Evolutionary conservation across 2,113 vertebrate species (phyloP).

Genomic region (Plecotus auritus): DNA sequence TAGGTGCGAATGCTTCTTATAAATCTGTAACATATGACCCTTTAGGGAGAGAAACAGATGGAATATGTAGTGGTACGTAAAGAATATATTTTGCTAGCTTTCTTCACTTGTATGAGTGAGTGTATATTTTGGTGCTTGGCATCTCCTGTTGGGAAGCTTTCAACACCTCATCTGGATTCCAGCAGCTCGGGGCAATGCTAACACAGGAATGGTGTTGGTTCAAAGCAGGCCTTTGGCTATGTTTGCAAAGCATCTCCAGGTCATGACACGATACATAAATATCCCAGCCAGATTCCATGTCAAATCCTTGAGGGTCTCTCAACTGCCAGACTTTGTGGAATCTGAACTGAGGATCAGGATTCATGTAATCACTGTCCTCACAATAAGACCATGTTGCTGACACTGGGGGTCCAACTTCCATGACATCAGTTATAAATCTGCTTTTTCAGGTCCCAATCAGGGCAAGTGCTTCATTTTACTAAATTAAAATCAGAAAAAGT

Average conservation of each 20-base stretch:
- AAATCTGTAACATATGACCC: constrained; percentile 58
- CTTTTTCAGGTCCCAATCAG: constrained; percentile 44
- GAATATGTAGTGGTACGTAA: constrained; percentile 12
- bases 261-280: not conserved
- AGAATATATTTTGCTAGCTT: constrained; percentile 30
- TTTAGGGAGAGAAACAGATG: constrained; percentile 60
- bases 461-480: constrained; percentile 50
- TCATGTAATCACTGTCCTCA: not conserved
- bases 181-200: not conserved
- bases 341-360: not conserved
- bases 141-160: not conserved
- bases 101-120: not conserved
- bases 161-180: not conserved
- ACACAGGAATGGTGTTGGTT: not conserved
- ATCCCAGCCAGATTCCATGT: not conserved
- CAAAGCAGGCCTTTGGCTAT: not conserved
- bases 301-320: not conserved
- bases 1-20: constrained; percentile 35
- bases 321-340: not conserved
- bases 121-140: constrained; percentile 33
- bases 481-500: constrained; percentile 75
- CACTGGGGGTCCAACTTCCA: not conserved
- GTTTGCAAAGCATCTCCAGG: not conserved
- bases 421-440: constrained; percentile 32
- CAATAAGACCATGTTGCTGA: not conserved